Conservation (phyloP, 2,797 vertebrate genomes). For the Platalea minor region DNA sequence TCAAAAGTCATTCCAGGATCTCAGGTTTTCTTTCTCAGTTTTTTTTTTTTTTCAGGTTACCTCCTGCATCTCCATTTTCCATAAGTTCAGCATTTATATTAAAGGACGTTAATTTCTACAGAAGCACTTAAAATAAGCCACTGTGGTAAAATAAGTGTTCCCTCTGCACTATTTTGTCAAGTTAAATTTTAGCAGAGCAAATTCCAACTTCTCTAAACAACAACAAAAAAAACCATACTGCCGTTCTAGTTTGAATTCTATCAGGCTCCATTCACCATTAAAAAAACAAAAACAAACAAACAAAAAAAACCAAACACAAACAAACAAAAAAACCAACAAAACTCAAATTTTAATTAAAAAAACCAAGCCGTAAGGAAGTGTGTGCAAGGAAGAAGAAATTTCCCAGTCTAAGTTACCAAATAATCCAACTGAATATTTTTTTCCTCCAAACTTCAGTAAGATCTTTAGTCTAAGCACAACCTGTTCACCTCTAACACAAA, state of each 20-base stretch:
- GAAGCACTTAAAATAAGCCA: background rate
- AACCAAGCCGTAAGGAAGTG: fast-evolving
- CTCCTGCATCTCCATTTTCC: background rate
- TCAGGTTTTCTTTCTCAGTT: background rate
- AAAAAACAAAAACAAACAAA: background rate
- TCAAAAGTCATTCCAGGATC: background rate
- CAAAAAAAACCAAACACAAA: no score
- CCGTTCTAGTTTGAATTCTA: background rate
- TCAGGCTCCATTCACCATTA: background rate
- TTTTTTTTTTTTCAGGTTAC: background rate
- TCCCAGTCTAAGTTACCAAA: background rate
- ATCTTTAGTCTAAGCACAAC: background rate
- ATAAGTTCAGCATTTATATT: background rate
- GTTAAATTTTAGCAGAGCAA: background rate
- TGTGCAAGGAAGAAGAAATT: background rate
- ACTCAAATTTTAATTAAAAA: background rate
- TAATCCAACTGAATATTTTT: background rate
- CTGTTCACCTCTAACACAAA: background rate
- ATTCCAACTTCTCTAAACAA: background rate
- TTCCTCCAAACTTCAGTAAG: background rate
- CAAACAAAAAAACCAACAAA: no score
- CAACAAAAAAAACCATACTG: no score
- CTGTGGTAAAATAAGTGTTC: background rate
- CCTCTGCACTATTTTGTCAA: background rate
- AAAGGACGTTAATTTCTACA: background rate